These are phyloP conservation scores for Lycaon pictus DNA, from an alignment of 2,113 vertebrate species.

Conservation along the genomic window DNA sequence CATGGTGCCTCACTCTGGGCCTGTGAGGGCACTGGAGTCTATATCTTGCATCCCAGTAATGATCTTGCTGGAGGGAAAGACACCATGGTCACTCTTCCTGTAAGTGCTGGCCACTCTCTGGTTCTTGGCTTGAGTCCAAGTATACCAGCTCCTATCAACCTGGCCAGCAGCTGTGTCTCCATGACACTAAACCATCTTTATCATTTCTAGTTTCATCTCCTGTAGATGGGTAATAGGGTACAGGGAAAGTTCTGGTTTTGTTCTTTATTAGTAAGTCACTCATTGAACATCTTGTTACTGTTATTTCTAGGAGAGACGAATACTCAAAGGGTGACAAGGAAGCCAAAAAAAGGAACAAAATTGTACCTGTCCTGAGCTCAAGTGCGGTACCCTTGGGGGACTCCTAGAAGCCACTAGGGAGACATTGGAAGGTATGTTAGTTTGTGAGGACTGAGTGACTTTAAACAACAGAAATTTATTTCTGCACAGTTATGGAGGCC, in stretches of 20 bases:
- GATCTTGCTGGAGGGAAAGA: not conserved
- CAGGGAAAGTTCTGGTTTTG: not conserved
- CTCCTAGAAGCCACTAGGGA: not conserved
- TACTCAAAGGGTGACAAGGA: not conserved
- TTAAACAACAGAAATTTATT: not conserved
- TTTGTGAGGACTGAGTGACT: not conserved
- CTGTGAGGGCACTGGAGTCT: not conserved
- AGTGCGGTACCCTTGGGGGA: not conserved
- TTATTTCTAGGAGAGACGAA: not conserved
- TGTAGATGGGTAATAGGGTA: not conserved
- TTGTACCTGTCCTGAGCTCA: not conserved
- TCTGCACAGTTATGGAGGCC: not conserved
- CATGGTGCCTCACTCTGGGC: not conserved
- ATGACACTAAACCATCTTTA: not conserved
- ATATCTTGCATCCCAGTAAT: not conserved
- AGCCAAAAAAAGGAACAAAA: not conserved
- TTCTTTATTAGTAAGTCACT: not conserved
- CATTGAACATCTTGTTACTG: not conserved
- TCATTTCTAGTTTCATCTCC: not conserved
- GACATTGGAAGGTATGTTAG: not conserved
- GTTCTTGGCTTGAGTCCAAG: not conserved
- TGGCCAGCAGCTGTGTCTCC: not conserved
- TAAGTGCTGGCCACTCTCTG: not conserved
- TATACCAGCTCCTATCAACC: fast-evolving
- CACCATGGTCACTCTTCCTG: not conserved